Base-by-base conservation (phyloP, 2,888 invertebrate species). In the Eristalis arbustorum region DNA sequence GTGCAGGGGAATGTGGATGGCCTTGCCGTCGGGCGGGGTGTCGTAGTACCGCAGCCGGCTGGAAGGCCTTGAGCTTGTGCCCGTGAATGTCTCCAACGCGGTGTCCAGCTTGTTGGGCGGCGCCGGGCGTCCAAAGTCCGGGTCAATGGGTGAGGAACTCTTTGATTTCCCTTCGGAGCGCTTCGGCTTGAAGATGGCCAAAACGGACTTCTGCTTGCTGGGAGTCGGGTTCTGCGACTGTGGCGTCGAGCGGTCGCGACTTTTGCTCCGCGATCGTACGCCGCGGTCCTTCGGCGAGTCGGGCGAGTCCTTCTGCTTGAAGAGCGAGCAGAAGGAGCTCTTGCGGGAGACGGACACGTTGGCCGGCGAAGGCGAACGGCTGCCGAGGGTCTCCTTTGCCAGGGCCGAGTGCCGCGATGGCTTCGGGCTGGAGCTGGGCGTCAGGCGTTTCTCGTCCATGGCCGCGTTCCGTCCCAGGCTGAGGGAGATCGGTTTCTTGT, bases 251-350 rank as follows among this genome's bases (percentile, higher is more conserved):
- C 88, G 87, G 31, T 89, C 89, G 25, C 95, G 93, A 89, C 96
- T 96, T 92, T 95, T 95, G 89, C 96, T 96, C 72, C 96, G 94
- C 72, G 95, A 94, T 34, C 95, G 93, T 28, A 93, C 91, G 34
- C 91, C 91, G 34, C 91, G 89, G 64, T 93, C 93, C 2, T 92
- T 90, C 0, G 92, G 92, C 2, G 92, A 93, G 57, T 93, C 93
- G 1, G 92, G 93, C 0, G 93, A 92, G 59, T 93, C 96, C 89
- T 95, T 95, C 88, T 96, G 95, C 91, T 96, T 95, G 90, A 97
- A 97, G 61, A 97, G 92, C 3, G 96, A 96, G 79, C 96, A 96
- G 90, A 97, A 96, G 40, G 97, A 97, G 89, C 96, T 96, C 91
- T 96, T 96, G 56, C 97, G 94, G 0, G 97, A 96, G 0, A 95